Evolutionary conservation across 2,113 vertebrate genomes (phyloP).

Genomic region (Mesitornis unicolor): DNA sequence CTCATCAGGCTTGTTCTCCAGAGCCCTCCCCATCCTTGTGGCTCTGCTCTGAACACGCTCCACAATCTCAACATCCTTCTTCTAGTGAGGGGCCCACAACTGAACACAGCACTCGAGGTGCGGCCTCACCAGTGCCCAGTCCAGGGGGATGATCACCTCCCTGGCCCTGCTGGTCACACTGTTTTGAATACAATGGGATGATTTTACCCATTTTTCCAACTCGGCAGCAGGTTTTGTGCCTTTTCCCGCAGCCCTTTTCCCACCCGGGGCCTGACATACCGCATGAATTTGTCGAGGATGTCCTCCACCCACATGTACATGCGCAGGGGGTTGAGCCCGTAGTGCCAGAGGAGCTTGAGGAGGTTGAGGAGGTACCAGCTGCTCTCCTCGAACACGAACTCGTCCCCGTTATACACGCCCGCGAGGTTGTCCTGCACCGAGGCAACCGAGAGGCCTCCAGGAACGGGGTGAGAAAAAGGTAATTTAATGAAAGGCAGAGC

Average conservation of each 20-base stretch:
- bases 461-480: not conserved
- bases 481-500: not conserved
- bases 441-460: slow-evolving; percentile 75
- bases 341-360: slow-evolving; percentile 85
- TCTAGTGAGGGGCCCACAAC: too few relatives aligned
- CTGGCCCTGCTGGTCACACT: too few relatives aligned
- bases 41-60: too few relatives aligned
- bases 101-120: too few relatives aligned
- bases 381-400: slow-evolving; percentile 90
- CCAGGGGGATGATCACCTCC: too few relatives aligned
- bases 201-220: not conserved
- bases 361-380: slow-evolving; percentile 88
- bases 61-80: too few relatives aligned
- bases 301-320: slow-evolving; percentile 95
- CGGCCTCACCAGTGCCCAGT: too few relatives aligned
- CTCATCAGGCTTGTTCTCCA: too few relatives aligned
- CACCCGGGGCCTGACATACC: slow-evolving; percentile 62
- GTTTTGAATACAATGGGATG: too few relatives aligned
- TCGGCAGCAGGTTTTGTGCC: not conserved
- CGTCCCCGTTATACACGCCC: slow-evolving; percentile 87
- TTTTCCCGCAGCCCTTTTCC: not conserved
- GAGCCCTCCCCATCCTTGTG: too few relatives aligned
- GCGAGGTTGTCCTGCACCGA: slow-evolving; percentile 50
- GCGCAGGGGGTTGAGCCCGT: slow-evolving; percentile 85
- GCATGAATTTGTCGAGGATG: slow-evolving; percentile 93